These are phyloP conservation scores for Araneus ventricosus DNA, from an alignment of 1,140 invertebrate genomes.

Conservation along the genomic window DNA sequence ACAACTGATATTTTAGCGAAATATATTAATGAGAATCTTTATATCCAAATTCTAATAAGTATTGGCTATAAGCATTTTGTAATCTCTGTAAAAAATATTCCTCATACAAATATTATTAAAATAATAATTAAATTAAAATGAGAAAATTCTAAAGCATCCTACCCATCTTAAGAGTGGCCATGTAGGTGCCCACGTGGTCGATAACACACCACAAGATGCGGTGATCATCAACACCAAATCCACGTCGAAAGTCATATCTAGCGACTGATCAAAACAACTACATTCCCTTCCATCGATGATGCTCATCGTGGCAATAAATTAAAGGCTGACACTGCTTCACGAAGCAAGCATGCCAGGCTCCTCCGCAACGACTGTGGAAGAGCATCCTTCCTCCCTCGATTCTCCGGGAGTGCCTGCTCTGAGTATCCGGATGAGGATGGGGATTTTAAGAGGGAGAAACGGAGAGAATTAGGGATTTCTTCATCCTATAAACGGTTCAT, in stretches of 20 bases:
- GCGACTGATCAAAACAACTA: background rate
- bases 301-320: no score
- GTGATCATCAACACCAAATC: background rate
- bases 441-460: slow-evolving; percentile 22
- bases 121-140: no score
- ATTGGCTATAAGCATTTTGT: no score
- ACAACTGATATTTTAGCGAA: no score
- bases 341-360: background rate
- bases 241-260: slow-evolving; percentile 29
- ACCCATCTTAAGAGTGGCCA: no score
- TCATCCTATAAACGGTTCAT: background rate
- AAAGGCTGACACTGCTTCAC: background rate
- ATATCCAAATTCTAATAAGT: no score
- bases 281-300: slow-evolving; percentile 4
- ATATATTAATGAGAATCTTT: no score
- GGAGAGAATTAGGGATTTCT: slow-evolving; percentile 34
- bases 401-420: background rate
- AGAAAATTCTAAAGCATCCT: no score
- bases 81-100: no score
- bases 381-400: slow-evolving; percentile 25
- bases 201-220: slow-evolving; percentile 25
- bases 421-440: slow-evolving; percentile 28
- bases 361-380: background rate
- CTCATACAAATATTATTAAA: no score
- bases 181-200: slow-evolving; percentile 43